A percentile compares a stretch with the other conserved stretches of the same genome.
Evolutionary conservation across 2,797 vertebrate species (phyloP).

Genomic region (Microchirus variegatus): DNA sequence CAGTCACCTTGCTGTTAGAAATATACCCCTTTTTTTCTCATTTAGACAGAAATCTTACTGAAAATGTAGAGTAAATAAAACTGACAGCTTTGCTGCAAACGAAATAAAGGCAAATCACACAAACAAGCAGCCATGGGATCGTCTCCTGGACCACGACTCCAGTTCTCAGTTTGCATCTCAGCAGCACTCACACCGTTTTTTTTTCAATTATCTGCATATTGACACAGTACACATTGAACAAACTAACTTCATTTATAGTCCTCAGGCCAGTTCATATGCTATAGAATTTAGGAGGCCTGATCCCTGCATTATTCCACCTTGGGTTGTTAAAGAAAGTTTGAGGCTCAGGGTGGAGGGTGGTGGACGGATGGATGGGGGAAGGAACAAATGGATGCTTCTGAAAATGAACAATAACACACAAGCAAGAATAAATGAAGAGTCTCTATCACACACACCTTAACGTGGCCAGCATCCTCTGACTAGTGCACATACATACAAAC

Average conservation of each 20-base stretch:
- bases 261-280: neutral
- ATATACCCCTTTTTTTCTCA: neutral
- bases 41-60: neutral
- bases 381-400: constrained; percentile 30
- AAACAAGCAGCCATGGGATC: constrained; percentile 31
- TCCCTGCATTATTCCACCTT: constrained; percentile 24
- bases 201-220: constrained; percentile 4
- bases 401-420: constrained; percentile 32
- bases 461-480: constrained; percentile 87
- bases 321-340: constrained; percentile 20
- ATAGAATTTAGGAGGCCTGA: constrained; percentile 25
- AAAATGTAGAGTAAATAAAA: neutral
- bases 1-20: neutral
- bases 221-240: neutral
- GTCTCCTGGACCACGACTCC: constrained; percentile 33
- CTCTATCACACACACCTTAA: constrained; percentile 84
- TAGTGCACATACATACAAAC: constrained; percentile 74
- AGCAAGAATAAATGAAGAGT: constrained; percentile 51
- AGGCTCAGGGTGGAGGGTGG: constrained; percentile 4
- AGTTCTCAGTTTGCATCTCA: constrained; percentile 4
- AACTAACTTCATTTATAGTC: neutral
- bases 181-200: neutral
- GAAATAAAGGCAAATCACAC: neutral
- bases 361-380: neutral
- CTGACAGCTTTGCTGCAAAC: neutral